These are phyloP conservation scores for Drosophila percnosoma DNA, from an alignment of 2,888 invertebrate species.

Conservation along the genomic window DNA sequence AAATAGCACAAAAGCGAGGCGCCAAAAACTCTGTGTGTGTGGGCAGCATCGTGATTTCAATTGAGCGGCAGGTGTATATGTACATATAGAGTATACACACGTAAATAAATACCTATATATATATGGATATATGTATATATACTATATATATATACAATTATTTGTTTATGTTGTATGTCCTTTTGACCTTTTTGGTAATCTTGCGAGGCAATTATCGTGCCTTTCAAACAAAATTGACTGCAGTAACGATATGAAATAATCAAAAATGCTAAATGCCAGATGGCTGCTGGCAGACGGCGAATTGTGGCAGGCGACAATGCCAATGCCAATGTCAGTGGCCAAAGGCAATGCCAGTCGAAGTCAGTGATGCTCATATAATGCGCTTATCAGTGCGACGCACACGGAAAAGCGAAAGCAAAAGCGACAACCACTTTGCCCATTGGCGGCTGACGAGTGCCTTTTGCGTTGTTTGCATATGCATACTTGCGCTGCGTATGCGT, in stretches of 20 bases:
- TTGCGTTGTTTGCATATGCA: slow-evolving; percentile 57
- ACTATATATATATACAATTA: background rate
- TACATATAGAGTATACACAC: background rate
- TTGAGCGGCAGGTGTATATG: slow-evolving; percentile 54
- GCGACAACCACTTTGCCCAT: slow-evolving; percentile 14
- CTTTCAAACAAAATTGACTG: slow-evolving; percentile 51
- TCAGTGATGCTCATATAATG: slow-evolving; percentile 69
- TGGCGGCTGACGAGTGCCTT: slow-evolving; percentile 30
- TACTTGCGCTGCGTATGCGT: slow-evolving; percentile 57
- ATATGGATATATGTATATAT: background rate
- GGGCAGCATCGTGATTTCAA: slow-evolving; percentile 37
- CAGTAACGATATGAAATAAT: slow-evolving; percentile 40
- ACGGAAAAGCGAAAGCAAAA: background rate
- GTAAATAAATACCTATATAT: background rate
- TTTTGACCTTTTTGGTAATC: slow-evolving; percentile 61
- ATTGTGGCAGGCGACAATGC: slow-evolving; percentile 20
- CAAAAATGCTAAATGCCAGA: slow-evolving; percentile 34
- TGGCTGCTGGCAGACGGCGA: background rate
- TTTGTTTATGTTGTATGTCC: slow-evolving; percentile 6
- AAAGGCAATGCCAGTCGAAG: slow-evolving; percentile 28
- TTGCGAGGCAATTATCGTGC: slow-evolving; percentile 61
- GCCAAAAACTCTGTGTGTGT: slow-evolving; percentile 2
- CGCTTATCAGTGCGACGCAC: slow-evolving; percentile 72
- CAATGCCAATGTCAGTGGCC: slow-evolving; percentile 20
- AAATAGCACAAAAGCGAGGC: slow-evolving; percentile 64